A percentile compares a stretch with the other conserved stretches of the same genome.
phyloP scores from a whole-genome alignment of 2,113 vertebrate species.

The Aythya baeri region DNA sequence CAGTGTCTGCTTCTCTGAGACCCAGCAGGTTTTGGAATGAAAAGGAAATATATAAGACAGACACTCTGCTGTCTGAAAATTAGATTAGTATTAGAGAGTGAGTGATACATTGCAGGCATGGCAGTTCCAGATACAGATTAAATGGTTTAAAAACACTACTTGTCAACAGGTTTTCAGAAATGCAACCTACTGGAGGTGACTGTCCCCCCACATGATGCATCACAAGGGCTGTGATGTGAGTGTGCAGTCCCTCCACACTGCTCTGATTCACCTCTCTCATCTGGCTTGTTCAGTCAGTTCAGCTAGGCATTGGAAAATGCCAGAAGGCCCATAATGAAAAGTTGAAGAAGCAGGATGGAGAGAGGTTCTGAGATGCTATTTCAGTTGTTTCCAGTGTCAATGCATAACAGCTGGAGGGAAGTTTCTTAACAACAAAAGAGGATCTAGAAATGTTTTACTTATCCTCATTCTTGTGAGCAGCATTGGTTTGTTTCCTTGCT shows the following conservation, averaged over 20 bases:
- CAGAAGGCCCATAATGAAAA: background rate
- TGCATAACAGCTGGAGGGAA: background rate
- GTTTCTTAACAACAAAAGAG: background rate
- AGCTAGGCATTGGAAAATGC: background rate
- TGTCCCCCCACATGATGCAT: background rate
- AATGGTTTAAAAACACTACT: background rate
- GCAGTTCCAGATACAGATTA: background rate
- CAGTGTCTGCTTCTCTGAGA: background rate
- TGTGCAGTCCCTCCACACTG: fast-evolving
- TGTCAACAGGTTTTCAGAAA: background rate
- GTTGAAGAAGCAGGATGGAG: background rate
- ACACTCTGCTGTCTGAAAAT: background rate
- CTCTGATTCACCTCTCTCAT: background rate
- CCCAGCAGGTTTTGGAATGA: background rate
- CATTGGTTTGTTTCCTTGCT: background rate
- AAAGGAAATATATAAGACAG: background rate
- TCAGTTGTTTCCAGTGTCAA: background rate
- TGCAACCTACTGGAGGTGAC: background rate
- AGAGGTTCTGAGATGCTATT: background rate
- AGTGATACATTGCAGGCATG: background rate
- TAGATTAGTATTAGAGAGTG: background rate
- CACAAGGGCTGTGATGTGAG: background rate
- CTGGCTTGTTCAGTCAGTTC: background rate
- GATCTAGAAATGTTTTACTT: background rate
- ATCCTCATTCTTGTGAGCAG: background rate